phyloP scores from a whole-genome alignment of 2,888 invertebrate genomes.

The Acronicta leporina region DNA sequence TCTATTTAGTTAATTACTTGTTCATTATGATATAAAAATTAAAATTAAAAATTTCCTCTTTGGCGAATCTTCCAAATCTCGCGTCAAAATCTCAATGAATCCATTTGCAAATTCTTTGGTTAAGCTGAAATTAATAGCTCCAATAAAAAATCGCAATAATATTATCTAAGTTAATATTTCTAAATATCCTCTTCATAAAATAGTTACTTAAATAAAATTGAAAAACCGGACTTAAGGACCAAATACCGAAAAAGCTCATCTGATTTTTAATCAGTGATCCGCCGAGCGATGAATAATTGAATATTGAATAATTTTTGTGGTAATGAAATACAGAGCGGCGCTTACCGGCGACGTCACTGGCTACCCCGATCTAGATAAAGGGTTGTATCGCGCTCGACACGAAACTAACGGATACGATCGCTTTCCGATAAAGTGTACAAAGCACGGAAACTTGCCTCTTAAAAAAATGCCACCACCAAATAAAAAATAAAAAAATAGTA shows the following conservation, averaged over 20 bases:
- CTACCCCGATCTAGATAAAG: slow-evolving; percentile 85
- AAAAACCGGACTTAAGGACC: slow-evolving; percentile 4
- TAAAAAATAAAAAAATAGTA: no score
- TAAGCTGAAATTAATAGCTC: no score
- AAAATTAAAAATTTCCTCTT: no score
- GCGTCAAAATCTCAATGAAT: no score
- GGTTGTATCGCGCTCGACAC: slow-evolving; percentile 79
- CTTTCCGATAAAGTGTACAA: slow-evolving; percentile 81
- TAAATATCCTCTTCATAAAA: no score
- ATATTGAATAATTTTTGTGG: slow-evolving; percentile 80
- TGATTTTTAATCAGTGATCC: slow-evolving; percentile 48
- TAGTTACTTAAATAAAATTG: background rate
- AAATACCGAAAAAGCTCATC: slow-evolving; percentile 17
- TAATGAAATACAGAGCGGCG: slow-evolving; percentile 74
- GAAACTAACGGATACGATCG: slow-evolving; percentile 73
- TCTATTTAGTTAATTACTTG: no score
- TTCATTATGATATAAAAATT: no score
- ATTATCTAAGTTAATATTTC: no score
- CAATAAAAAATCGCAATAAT: no score
- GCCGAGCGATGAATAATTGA: slow-evolving; percentile 73
- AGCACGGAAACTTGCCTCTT: slow-evolving; percentile 76
- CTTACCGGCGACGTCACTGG: slow-evolving; percentile 75
- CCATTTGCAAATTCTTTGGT: no score
- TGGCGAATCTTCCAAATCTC: no score
- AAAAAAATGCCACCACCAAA: slow-evolving; percentile 53